Conservation (phyloP, 2,888 invertebrate genomes). For the Apocheima hispidaria region DNA sequence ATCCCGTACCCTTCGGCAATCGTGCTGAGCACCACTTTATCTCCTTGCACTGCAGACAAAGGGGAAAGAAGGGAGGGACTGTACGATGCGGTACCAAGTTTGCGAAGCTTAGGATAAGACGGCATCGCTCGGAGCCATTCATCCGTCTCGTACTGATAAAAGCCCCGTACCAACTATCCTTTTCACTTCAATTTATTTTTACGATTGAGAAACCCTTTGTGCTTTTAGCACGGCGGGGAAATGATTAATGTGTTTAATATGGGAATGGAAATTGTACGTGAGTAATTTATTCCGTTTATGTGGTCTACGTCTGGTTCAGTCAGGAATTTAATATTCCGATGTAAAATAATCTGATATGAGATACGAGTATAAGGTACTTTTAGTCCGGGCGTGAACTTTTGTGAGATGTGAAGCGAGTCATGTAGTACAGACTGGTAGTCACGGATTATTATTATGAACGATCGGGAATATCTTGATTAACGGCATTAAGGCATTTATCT, state of each 20-base stretch:
- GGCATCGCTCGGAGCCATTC: slow-evolving; percentile 59
- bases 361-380: slow-evolving; percentile 16
- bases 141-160: slow-evolving; percentile 66
- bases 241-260: slow-evolving; percentile 53
- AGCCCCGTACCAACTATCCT: slow-evolving; percentile 60
- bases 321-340: slow-evolving; percentile 71
- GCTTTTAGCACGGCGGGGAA: slow-evolving; percentile 43
- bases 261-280: slow-evolving; percentile 52
- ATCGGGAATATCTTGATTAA: too few species aligned
- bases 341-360: slow-evolving; percentile 49
- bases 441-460: too few species aligned
- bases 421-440: background rate
- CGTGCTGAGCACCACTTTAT: slow-evolving; percentile 54
- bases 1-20: slow-evolving; percentile 53
- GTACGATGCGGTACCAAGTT: slow-evolving; percentile 24
- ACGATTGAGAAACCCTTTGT: slow-evolving; percentile 49
- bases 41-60: slow-evolving; percentile 45
- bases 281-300: slow-evolving; percentile 66
- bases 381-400: slow-evolving; percentile 4
- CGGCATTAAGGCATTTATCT: too few species aligned
- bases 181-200: slow-evolving; percentile 59
- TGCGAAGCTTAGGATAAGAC: slow-evolving; percentile 47
- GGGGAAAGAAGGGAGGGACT: slow-evolving; percentile 37
- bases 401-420: slow-evolving; percentile 3
- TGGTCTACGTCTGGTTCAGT: slow-evolving; percentile 54